These are phyloP conservation scores for Lymantria dispar DNA, from an alignment of 2,888 invertebrate genomes.

Conservation along the genomic window DNA sequence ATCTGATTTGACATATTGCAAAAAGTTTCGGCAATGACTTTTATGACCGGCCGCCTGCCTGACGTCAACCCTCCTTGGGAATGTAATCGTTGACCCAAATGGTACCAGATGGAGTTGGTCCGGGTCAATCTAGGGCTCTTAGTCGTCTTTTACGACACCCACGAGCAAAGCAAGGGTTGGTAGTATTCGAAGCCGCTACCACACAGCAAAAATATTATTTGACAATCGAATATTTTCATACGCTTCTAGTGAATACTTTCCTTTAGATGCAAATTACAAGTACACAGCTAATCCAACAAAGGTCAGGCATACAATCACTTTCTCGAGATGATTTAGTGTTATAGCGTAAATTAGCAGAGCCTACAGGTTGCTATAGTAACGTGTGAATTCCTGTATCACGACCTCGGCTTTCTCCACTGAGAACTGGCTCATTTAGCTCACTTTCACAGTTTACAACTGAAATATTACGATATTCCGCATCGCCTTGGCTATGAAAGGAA, in stretches of 20 bases:
- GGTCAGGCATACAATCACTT: constrained; percentile 31
- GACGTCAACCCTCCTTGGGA: too few species aligned
- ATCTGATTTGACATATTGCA: too few species aligned
- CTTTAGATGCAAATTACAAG: constrained; percentile 21
- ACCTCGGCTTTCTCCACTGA: constrained; percentile 27
- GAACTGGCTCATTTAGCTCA: not conserved
- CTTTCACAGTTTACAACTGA: not conserved
- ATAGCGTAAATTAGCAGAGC: constrained; percentile 33
- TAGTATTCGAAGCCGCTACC: too few species aligned
- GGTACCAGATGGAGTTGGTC: too few species aligned
- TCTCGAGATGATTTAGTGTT: constrained; percentile 37
- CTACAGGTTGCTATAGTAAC: constrained; percentile 27
- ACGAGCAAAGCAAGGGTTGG: too few species aligned
- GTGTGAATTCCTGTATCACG: constrained; percentile 21
- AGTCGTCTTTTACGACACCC: too few species aligned
- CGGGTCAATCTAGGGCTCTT: too few species aligned
- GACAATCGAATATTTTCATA: not conserved
- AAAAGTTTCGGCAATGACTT: too few species aligned
- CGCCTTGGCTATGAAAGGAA: not conserved
- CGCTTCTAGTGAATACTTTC: not conserved
- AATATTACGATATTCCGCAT: not conserved
- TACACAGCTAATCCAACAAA: constrained; percentile 23
- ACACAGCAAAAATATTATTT: too few species aligned
- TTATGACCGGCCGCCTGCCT: too few species aligned
- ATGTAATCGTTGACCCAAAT: too few species aligned